Percentiles rank a stretch among this genome's conserved stretches.
phyloP scores from a whole-genome alignment of 1,140 invertebrate genomes.

The Aphidius ervi region DNA sequence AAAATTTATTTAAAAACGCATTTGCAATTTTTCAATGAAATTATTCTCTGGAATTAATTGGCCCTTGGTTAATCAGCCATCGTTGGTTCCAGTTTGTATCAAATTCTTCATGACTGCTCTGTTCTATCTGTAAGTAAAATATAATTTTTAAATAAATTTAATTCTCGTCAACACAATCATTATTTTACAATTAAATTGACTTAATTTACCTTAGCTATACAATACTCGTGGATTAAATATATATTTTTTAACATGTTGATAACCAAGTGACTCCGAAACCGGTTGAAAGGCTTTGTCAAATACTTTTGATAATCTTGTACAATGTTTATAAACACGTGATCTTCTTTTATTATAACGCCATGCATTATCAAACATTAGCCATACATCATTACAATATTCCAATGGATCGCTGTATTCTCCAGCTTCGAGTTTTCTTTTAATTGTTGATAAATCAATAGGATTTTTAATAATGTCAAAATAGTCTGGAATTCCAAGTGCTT shows the following conservation, averaged over 20 bases:
- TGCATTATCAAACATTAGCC: slow-evolving; percentile 99
- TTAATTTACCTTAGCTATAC: too few species aligned
- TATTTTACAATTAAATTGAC: too few species aligned
- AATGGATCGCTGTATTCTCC: slow-evolving; percentile 96
- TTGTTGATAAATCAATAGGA: slow-evolving; percentile 97
- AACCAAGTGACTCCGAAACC: slow-evolving; percentile 82
- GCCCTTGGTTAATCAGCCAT: slow-evolving; percentile 41
- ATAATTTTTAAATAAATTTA: too few species aligned
- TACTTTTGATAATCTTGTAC: slow-evolving; percentile 94
- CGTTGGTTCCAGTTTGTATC: slow-evolving; percentile 38
- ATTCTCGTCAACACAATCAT: too few species aligned
- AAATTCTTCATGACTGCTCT: slow-evolving; percentile 54
- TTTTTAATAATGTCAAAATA: slow-evolving; percentile 98
- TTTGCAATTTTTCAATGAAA: too few species aligned
- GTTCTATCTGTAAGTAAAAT: slow-evolving; percentile 61
- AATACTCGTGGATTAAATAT: too few species aligned
- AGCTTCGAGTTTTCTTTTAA: slow-evolving; percentile 88
- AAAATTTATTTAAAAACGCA: too few species aligned
- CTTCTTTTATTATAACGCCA: slow-evolving; percentile 99
- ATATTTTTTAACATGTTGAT: too few species aligned
- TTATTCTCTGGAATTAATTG: too few species aligned
- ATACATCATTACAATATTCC: slow-evolving; percentile 99
- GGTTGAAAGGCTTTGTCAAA: slow-evolving; percentile 96
- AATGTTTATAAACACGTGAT: slow-evolving; percentile 95
- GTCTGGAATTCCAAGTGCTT: slow-evolving; percentile 82